Evolutionary conservation across 2,113 vertebrate genomes (phyloP), one percentile per base, ranked within the genome.

Genomic region (Notiomystis cincta): DNA sequence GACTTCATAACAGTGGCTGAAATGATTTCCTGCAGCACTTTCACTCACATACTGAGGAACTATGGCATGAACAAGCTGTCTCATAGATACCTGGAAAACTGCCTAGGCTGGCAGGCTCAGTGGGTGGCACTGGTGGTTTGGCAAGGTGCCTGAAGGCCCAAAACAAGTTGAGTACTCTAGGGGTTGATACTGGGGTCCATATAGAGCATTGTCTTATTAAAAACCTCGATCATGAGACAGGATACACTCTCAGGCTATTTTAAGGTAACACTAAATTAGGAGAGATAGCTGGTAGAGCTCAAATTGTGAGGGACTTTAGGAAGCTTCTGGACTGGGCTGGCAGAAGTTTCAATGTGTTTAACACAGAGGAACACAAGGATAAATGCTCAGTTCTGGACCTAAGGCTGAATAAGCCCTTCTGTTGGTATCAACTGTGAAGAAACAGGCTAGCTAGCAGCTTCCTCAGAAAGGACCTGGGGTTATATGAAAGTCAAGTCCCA

Each of bases 261-360:
- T 71, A 33, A 71, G 57, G 20, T 37, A 56, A 51, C 0, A 0
- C n/a, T 27, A 37, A 42, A 5, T 47, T 44, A 11, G 24, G 27
- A 33, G 35, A 13, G 16, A 15, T 37, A 42, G 19, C 18, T 78
- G 1, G 18, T 33, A 69, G 54, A 50, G 27, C 48, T 64, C 42
- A 48, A 50, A 15, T 65, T 80, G 45, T 42, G 20, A 66, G 22
- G 18, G 25, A 45, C 19, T 76, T 80, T 4, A 35, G 67, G n/a
- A 79, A 87, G 47, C 35, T 50, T 69, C 65, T 60, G 72, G 44
- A 48, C 40, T 48, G 31, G 22, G 10, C 9, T 77, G 31, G 35
- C 11, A 76, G 23, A 76, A 84, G 25, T 50, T 44, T 83, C 53
- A 84, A 51, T 15, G 27, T 0, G 3, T 56, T 70, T 53, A 54